Evolutionary conservation across 1,140 invertebrate species (phyloP).

Genomic region (Vanessa atalanta): DNA sequence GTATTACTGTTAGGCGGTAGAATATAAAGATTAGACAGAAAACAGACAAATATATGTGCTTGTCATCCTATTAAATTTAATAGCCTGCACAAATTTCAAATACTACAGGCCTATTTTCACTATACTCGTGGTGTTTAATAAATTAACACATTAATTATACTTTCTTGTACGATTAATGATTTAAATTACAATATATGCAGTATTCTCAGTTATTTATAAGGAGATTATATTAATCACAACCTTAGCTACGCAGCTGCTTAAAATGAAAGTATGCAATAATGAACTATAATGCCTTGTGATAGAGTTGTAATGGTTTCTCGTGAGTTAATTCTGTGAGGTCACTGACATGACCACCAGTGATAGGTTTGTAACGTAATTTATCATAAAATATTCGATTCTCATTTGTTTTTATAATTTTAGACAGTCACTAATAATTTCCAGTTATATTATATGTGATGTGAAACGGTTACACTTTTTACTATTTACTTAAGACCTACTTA

Average conservation of each 20-base stretch:
- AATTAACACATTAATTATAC: slow-evolving; percentile 42
- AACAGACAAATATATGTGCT: no score
- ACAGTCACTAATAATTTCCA: not conserved
- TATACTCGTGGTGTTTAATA: slow-evolving; percentile 27
- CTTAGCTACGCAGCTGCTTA: not conserved
- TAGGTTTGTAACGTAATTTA: slow-evolving; percentile 14
- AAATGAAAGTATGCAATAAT: slow-evolving; percentile 20
- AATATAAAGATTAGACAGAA: no score
- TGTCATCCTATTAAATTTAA: no score
- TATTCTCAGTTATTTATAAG: slow-evolving; percentile 25
- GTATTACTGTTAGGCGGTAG: no score
- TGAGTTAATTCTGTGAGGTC: slow-evolving; percentile 21
- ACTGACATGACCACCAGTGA: slow-evolving; percentile 33
- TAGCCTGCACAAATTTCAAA: no score
- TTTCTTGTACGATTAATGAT: slow-evolving; percentile 54
- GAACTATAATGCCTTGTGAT: slow-evolving; percentile 41
- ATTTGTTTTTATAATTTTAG: slow-evolving; percentile 20
- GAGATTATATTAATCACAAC: slow-evolving; percentile 17
- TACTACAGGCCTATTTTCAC: not conserved
- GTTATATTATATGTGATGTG: no score
- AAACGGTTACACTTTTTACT: no score
- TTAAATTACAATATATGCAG: slow-evolving; percentile 52
- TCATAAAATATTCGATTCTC: slow-evolving; percentile 21
- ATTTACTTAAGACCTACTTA: no score
- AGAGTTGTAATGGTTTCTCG: not conserved